Base-by-base conservation (phyloP, 2,888 invertebrate species). In the Trachelus troglodyta region DNA sequence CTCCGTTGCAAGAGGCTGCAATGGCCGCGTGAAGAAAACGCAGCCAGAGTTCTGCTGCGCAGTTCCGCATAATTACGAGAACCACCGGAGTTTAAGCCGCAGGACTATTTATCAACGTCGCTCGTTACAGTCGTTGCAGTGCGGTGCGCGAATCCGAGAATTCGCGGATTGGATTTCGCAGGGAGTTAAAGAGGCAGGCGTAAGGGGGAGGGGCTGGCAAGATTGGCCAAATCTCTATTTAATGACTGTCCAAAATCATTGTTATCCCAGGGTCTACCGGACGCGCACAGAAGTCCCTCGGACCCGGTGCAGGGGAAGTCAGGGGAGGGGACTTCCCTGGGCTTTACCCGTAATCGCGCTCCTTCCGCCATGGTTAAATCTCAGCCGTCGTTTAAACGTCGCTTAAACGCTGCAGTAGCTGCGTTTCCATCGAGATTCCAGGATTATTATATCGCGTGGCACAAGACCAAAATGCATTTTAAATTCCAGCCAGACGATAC, bases 41-140 rank as follows among this genome's bases (percentile, higher is more conserved):
- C 56, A 56, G 23, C 56, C 56, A 56, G 23, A 56, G 56, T 56
- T 56, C 56, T 9, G 2, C 56, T 56, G 23, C n/a, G n/a, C n/a
- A n/a, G n/a, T n/a, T n/a, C n/a, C 31, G 1, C 35, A 34, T 78
- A 40, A 78, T 78, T 76, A 78, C 4, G 35, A 75, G 69, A 76
- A 23, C 75, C 35, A 15, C 69, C 74, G 74, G 74, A 77, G 75
- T 31, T 77, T 76, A 74, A 69, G 76, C 3, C 35, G 34, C 11
- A 80, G 80, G 80, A 83, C 86, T 83, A 87, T 87, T 87, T 83
- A 87, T 87, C 88, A 87, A 85, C 82, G 85, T 86, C 86, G 82
- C 83, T 87, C 85, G 85, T 87, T 86, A 86, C 82, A 69, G 31
- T 23, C 56, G 56, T 56, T 56, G 2, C 56, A 9, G 23, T 9